These are phyloP conservation scores for Platycheirus rosarum DNA, from an alignment of 2,888 invertebrate genomes.

Conservation along the genomic window DNA sequence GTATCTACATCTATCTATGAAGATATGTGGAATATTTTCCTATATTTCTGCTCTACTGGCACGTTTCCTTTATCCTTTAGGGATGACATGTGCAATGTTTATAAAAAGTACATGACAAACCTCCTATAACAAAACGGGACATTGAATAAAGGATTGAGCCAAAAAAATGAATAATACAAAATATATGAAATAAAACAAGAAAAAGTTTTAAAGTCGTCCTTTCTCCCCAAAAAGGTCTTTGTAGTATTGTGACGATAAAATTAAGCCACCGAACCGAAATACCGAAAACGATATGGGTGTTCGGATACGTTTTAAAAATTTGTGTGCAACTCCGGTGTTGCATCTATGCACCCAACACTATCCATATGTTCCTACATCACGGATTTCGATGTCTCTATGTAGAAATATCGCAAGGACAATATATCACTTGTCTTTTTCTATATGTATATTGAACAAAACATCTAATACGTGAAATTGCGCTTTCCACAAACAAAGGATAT, in stretches of 20 bases:
- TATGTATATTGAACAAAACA: conserved; percentile 11
- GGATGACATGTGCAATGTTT: conserved; percentile 49
- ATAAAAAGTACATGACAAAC: conserved; percentile 44
- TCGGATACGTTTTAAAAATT: conserved; percentile 3
- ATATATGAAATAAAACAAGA: conserved; percentile 26
- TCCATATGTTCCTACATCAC: no score
- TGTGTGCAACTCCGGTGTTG: conserved; percentile 19
- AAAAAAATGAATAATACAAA: conserved; percentile 26
- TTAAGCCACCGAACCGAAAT: conserved; percentile 63
- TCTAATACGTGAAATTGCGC: conserved; percentile 36
- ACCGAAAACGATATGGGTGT: conserved; percentile 12
- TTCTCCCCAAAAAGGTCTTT: background rate
- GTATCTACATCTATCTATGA: conserved; percentile 9
- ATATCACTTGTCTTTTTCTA: conserved; percentile 12
- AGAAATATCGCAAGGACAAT: conserved; percentile 37
- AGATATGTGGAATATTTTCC: conserved; percentile 33
- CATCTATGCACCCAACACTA: background rate
- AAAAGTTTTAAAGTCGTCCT: conserved; percentile 46
- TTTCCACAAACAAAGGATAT: conserved; percentile 52
- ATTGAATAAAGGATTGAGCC: conserved; percentile 27
- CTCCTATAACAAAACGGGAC: conserved; percentile 49
- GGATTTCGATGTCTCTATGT: conserved; percentile 5
- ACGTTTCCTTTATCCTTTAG: conserved; percentile 64
- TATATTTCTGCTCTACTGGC: conserved; percentile 52
- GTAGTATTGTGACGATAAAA: conserved; percentile 49